Percentiles rank a stretch among this genome's conserved stretches.
Conservation (phyloP, 1,140 invertebrate genomes). For the Drosophila pachea region DNA sequence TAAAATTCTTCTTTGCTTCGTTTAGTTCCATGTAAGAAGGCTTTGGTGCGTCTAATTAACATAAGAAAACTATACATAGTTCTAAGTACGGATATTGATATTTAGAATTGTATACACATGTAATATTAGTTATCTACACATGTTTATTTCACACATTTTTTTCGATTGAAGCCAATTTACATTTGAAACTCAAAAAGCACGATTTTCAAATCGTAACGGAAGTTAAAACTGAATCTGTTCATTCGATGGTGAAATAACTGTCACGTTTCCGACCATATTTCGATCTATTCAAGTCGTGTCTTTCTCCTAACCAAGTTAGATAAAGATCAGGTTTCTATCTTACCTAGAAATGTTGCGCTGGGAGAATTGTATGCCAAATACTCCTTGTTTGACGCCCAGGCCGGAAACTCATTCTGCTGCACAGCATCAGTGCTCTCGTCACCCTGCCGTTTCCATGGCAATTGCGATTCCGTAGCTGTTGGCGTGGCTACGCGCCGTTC, state of each 20-base stretch:
- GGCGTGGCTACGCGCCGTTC: slow-evolving; percentile 86
- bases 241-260: slow-evolving; percentile 26
- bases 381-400: slow-evolving; percentile 95
- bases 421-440: slow-evolving; percentile 84
- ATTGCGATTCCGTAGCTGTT: slow-evolving; percentile 89
- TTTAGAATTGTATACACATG: slow-evolving; percentile 19
- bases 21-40: slow-evolving; percentile 5
- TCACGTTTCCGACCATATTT: slow-evolving; percentile 6
- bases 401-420: slow-evolving; percentile 93
- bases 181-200: slow-evolving; percentile 7
- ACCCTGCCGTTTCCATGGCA: slow-evolving; percentile 93
- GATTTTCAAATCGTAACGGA: slow-evolving; percentile 23
- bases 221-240: slow-evolving; percentile 32
- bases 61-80: slow-evolving; percentile 25
- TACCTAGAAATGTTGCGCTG: slow-evolving; percentile 93
- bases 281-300: neutral
- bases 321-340: slow-evolving; percentile 37
- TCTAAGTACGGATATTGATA: neutral
- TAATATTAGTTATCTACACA: slow-evolving; percentile 31
- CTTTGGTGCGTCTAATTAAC: slow-evolving; percentile 37
- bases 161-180: slow-evolving; percentile 17
- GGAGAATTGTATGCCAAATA: slow-evolving; percentile 95
- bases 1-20: slow-evolving; percentile 17
- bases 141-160: neutral
- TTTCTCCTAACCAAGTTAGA: neutral